These are phyloP conservation scores for Lepidotrigona ventralis DNA, from an alignment of 1,140 invertebrate genomes.

Conservation along the genomic window DNA sequence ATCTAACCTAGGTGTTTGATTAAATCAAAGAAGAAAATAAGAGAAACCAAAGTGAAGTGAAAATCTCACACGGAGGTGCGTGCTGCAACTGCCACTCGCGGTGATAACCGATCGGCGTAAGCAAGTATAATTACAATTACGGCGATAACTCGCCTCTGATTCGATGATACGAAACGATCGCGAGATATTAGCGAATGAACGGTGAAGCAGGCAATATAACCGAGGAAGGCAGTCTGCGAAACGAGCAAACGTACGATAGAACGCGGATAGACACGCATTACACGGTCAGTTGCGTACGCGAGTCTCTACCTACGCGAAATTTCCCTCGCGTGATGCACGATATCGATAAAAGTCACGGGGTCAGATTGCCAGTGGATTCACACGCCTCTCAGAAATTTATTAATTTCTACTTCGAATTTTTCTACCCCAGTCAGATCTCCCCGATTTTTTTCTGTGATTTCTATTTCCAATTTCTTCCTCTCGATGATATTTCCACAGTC, in stretches of 20 bases:
- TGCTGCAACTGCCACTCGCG: no score
- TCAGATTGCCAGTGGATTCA: slow-evolving; percentile 1
- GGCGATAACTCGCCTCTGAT: slow-evolving; percentile 29
- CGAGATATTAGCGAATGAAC: slow-evolving; percentile 18
- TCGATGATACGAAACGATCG: slow-evolving; percentile 21
- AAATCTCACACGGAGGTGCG: no score
- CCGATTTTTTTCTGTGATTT: no score
- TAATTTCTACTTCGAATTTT: no score
- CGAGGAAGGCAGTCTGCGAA: slow-evolving; percentile 22
- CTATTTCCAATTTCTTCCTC: no score
- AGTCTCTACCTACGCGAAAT: slow-evolving; percentile 42
- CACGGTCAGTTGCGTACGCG: slow-evolving; percentile 26
- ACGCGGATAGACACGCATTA: slow-evolving; percentile 25
- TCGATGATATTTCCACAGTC: no score
- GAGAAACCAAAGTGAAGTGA: no score
- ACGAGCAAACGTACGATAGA: slow-evolving; percentile 35
- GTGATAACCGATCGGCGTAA: background rate
- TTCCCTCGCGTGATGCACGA: slow-evolving; percentile 29
- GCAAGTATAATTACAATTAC: slow-evolving; percentile 9
- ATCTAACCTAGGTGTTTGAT: no score
- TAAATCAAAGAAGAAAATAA: no score
- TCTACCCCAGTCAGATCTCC: no score
- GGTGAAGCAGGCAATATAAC: slow-evolving; percentile 30
- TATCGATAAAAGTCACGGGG: slow-evolving; percentile 26
- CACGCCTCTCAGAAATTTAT: background rate